Base-by-base conservation (phyloP, 2,888 invertebrate species). In the Muscina levida region DNA sequence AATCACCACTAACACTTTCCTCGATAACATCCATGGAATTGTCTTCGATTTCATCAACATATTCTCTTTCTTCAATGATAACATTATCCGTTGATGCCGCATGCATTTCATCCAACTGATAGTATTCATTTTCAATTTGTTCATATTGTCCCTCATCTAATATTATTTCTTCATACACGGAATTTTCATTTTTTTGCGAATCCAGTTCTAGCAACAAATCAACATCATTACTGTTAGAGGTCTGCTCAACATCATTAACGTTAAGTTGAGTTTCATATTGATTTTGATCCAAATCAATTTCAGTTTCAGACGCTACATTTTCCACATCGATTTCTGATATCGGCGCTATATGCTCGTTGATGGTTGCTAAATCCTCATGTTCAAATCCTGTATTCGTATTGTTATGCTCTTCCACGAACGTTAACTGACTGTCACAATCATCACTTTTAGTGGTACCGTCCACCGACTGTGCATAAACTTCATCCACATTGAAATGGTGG, bases 161-260 rank as follows among this genome's bases (percentile, higher is more conserved):
- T 0, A 39, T 15, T 1, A 37, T 17, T 39, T 59, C 37, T 15
- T 39, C 22, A 17, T 22, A 19, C 0, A 15, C 17, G 10, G 17
- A 22, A 62, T 59, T 39, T 31, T 31, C 4, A 31, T 19, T 44
- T 13, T 31, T 31, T 57, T 37, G 4, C 0, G 6, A 31, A 5
- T 10, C 48, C 15, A 51, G 6, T 17, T 8, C 17, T 19, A 13
- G 22, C 42, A n/a, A 8, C 17, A 11, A 10, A 1, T 31, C 53
- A 11, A 42, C 37, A 6, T 73, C 77, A 53, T 71, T 8, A 31
- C 8, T 8, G 31, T 31, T 13, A 42, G 39, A 57, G 6, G 24
- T 26, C 53, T 51, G 42, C 0, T 19, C 74, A 10, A 42, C 11
- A 39, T 59, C 39, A 59, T 74, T 37, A 11, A 59, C 11, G 22